Percentiles rank a stretch among this genome's conserved stretches.
These are phyloP conservation scores for Oreochromis mossambicus DNA, from an alignment of 2,797 vertebrate species.

Conservation along the genomic window DNA sequence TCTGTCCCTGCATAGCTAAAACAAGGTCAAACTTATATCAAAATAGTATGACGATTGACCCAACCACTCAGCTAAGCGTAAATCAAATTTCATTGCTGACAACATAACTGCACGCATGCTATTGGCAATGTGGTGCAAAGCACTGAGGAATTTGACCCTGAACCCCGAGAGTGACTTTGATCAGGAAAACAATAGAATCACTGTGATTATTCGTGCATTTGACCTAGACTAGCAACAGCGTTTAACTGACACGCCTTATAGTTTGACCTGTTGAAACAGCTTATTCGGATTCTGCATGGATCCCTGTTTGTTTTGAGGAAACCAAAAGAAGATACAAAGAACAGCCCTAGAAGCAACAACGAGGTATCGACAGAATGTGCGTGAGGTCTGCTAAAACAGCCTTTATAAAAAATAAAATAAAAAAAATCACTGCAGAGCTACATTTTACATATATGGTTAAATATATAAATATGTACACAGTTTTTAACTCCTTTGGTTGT, in stretches of 20 bases:
- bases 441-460: not conserved
- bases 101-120: not conserved
- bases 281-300: not conserved
- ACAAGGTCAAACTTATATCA: not conserved
- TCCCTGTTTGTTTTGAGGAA: not conserved
- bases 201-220: not conserved
- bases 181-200: not conserved
- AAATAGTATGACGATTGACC: not conserved
- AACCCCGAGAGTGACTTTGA: not conserved
- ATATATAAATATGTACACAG: conserved; percentile 39
- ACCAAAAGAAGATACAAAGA: not conserved
- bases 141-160: conserved; percentile 37
- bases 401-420: not conserved
- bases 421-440: not conserved
- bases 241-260: not conserved
- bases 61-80: not conserved
- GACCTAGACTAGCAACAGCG: not conserved
- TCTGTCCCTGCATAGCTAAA: not conserved
- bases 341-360: not conserved
- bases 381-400: not conserved
- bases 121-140: conserved; percentile 35
- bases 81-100: not conserved
- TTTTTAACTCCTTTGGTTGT: not conserved
- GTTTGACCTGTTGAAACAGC: not conserved
- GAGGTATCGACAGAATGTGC: conserved; percentile 9